Base-by-base conservation (phyloP, 2,888 invertebrate species). In the Barypeithes pellucidus region DNA sequence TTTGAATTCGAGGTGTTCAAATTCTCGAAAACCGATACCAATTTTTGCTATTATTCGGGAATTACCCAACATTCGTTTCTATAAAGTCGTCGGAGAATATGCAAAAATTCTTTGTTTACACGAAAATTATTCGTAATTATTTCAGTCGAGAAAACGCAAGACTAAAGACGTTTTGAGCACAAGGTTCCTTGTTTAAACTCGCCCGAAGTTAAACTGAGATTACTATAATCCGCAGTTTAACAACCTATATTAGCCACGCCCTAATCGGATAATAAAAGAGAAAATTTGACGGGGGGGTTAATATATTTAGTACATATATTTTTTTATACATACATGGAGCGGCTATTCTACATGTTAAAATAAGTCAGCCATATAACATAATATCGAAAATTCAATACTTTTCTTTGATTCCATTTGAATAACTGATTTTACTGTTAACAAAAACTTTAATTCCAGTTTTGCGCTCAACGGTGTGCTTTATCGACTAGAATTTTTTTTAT, bases 101-200 rank as follows among this genome's bases (percentile, higher is more conserved):
- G 67, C 62, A 54, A 69, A 62, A 54, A 62, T 52, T 50, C 36
- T 54, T 69, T 69, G 47, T 62, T 54, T 67, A 60, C 57, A 54
- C 68, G 47, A 59, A 63, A 72, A 72, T 72, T 72, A 68, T 62
- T 72, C 8, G 57, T 69, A 74, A 77, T 77, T 75, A 77, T 77
- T 65, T 73, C 43, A 70, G 75, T 75, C 68, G 68, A 36, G 65
- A 67, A 71, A 77, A 77, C 70, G 72, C 76, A 67, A 63, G 72
- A 73, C 72, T 75, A 75, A 70, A 77, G 77, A 77, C 77, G 74
- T 77, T 77, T 77, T 77, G 75, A 77, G 76, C 72, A 77, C 77
- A 77, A 77, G 77, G 77, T 75, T 75, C 71, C 74, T 74, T 74
- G 66, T 77, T 76, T 77, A 69, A 76, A 74, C 72, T 75, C 52